Evolutionary conservation across 2,113 vertebrate species (phyloP).

Genomic region (Neolamprologus hecqui): DNA sequence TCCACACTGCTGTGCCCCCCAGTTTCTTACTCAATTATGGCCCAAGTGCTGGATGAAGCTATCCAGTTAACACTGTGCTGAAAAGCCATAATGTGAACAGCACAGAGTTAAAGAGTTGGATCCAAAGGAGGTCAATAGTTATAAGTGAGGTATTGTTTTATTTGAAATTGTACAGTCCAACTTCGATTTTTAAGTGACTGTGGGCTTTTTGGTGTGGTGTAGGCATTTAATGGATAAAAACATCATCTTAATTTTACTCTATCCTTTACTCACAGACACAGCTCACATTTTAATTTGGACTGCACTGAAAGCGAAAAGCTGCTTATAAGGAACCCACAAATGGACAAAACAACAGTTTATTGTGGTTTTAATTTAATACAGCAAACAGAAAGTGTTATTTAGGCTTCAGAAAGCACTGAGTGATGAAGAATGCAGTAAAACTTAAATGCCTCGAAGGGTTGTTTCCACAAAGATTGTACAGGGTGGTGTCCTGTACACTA

Average conservation of each 20-base stretch:
- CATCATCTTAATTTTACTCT: neutral
- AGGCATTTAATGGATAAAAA: neutral
- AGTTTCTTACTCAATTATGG: neutral
- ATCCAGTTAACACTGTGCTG: neutral
- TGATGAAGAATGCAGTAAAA: neutral
- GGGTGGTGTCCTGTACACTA: neutral
- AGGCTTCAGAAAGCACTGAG: neutral
- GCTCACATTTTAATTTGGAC: neutral
- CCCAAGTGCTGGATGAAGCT: neutral
- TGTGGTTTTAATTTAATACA: neutral
- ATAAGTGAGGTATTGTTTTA: neutral
- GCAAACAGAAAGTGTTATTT: neutral
- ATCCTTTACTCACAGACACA: neutral
- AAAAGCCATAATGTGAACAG: neutral
- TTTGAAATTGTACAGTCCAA: neutral
- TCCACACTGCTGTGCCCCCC: neutral
- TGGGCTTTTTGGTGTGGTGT: neutral
- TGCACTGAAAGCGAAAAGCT: neutral
- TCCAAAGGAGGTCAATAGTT: neutral
- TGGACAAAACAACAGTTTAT: neutral
- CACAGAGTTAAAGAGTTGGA: neutral
- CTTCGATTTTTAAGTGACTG: neutral
- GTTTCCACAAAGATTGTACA: neutral
- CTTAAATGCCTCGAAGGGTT: rapidly evolving
- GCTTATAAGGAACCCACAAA: neutral